Evolutionary conservation across 2,113 vertebrate genomes (phyloP).

Genomic region (Rhagologus leucostigma): DNA sequence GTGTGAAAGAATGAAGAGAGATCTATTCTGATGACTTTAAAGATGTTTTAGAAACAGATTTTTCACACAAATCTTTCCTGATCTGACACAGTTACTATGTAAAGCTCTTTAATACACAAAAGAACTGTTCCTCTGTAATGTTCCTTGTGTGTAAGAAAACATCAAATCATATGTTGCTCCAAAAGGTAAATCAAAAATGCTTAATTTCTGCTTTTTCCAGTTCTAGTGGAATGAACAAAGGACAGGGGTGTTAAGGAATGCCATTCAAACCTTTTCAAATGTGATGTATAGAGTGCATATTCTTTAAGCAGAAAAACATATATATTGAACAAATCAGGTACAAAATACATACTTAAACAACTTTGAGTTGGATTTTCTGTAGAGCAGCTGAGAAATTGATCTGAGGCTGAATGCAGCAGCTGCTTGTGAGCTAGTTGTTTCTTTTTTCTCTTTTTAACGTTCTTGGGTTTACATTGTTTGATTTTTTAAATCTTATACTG

Average conservation of each 20-base stretch:
- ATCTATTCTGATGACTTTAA: neutral
- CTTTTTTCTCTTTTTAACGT: neutral
- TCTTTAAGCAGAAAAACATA: neutral
- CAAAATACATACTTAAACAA: neutral
- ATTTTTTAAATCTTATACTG: neutral
- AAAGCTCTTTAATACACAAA: neutral
- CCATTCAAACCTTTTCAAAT: neutral
- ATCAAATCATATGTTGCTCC: neutral
- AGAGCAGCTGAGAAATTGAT: neutral
- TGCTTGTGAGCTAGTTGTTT: neutral
- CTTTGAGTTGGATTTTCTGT: neutral
- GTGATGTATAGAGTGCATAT: neutral
- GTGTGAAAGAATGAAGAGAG: neutral
- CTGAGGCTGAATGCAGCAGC: neutral
- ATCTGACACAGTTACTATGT: neutral
- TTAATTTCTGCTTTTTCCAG: neutral
- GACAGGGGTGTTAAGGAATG: rapidly evolving
- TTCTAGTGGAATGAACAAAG: neutral
- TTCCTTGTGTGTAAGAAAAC: neutral
- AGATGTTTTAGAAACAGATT: neutral
- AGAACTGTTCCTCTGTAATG: neutral
- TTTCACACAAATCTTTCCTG: neutral
- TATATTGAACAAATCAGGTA: neutral
- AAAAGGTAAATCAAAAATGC: neutral
- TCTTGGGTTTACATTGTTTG: neutral